Conservation (phyloP, 2,888 invertebrate genomes). For the Drosophila recens region DNA sequence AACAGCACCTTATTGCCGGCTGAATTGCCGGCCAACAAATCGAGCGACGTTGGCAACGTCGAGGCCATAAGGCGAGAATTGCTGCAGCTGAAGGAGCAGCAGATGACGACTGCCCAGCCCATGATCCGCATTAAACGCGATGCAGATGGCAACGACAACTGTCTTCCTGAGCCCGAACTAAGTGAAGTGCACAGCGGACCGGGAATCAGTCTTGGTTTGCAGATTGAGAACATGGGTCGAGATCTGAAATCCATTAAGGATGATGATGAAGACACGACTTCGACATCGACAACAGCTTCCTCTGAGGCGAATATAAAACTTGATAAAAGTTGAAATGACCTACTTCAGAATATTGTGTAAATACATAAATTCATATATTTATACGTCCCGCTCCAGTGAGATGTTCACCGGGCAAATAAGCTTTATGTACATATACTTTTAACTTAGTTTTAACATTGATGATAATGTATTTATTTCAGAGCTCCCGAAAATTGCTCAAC, state of each 20-base stretch:
- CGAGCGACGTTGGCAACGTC: constrained; percentile 60
- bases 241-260: constrained; percentile 83
- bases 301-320: constrained; percentile 3
- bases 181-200: constrained; percentile 42
- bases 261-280: constrained; percentile 51
- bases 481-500: too few relatives aligned
- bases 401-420: constrained; percentile 43
- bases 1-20: constrained; percentile 33
- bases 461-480: constrained; percentile 52
- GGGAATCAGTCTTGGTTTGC: constrained; percentile 38
- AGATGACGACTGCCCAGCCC: constrained; percentile 20
- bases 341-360: neutral
- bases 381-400: constrained; percentile 26
- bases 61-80: constrained; percentile 83
- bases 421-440: constrained; percentile 68
- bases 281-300: constrained; percentile 16
- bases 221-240: constrained; percentile 80
- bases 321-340: constrained; percentile 23
- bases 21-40: constrained; percentile 32
- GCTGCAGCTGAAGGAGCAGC: constrained; percentile 65
- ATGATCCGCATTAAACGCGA: constrained; percentile 70
- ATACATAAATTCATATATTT: constrained; percentile 4
- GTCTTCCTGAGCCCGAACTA: constrained; percentile 72
- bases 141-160: constrained; percentile 61
- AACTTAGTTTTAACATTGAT: constrained; percentile 30